A percentile compares a stretch with the other conserved stretches of the same genome.
Evolutionary conservation across 2,797 vertebrate species (phyloP).

Genomic region (Spatula clypeata): DNA sequence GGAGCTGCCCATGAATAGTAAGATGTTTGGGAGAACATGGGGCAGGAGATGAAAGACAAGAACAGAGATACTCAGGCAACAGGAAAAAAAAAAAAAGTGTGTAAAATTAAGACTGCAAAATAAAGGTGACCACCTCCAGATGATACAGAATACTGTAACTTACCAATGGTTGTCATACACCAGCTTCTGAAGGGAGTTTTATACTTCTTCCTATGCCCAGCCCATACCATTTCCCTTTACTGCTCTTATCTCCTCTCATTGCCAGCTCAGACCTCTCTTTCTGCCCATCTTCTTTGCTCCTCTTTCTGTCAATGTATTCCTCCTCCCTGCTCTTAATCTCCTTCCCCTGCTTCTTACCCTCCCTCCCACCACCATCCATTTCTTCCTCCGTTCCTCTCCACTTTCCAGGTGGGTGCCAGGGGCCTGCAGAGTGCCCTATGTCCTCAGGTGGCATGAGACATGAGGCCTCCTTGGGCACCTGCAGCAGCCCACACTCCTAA

Average conservation of each 20-base stretch:
- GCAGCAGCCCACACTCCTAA: background rate
- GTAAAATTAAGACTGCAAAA: background rate
- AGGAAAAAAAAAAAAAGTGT: background rate
- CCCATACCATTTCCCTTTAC: background rate
- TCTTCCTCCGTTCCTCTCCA: background rate
- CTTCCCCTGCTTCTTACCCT: background rate
- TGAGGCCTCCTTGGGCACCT: no score
- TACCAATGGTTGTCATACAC: background rate
- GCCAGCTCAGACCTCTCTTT: background rate
- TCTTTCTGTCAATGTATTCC: background rate
- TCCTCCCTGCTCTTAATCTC: background rate
- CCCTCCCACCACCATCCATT: fast-evolving
- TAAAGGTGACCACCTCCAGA: background rate
- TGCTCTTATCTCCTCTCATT: background rate
- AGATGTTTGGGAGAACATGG: background rate
- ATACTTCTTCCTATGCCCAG: background rate
- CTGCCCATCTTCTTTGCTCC: background rate
- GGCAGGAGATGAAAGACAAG: background rate
- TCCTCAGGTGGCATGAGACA: no score
- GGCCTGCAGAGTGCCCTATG: background rate
- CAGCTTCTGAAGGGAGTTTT: background rate
- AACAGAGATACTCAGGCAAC: background rate
- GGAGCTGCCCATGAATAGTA: background rate
- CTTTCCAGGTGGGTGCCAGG: no score
- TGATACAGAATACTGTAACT: background rate